Conservation (phyloP, 2,113 vertebrate genomes). For the Gambusia affinis region DNA sequence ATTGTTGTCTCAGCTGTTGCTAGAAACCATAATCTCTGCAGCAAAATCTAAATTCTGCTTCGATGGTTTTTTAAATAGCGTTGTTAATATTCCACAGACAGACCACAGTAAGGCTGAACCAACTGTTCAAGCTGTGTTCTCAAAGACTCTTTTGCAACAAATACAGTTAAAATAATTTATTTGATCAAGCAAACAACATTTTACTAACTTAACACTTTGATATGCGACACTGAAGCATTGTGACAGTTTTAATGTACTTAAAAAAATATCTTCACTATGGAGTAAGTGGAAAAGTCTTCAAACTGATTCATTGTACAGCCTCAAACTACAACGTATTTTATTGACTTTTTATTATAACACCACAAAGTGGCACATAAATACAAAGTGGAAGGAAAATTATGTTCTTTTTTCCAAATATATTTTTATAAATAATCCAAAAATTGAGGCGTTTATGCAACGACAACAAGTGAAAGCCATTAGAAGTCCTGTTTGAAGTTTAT, state of each 20-base stretch:
- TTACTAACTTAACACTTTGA: neutral
- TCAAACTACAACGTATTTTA: too few relatives aligned
- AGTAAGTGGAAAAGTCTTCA: too few relatives aligned
- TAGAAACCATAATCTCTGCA: slow-evolving; percentile 14
- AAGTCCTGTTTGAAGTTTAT: too few relatives aligned
- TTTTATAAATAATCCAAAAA: too few relatives aligned
- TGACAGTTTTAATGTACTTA: too few relatives aligned
- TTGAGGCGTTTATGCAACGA: too few relatives aligned
- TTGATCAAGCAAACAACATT: neutral
- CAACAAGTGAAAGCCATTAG: too few relatives aligned
- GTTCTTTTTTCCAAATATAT: too few relatives aligned
- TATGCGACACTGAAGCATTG: neutral
- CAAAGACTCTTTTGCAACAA: neutral
- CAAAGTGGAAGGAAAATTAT: too few relatives aligned
- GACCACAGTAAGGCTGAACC: neutral
- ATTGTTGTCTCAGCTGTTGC: slow-evolving; percentile 1
- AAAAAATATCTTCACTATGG: too few relatives aligned
- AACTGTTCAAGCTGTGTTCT: neutral
- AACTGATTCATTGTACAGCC: too few relatives aligned
- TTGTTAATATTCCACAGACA: neutral
- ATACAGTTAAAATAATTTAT: neutral
- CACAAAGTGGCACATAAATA: neutral
- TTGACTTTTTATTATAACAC: neutral
- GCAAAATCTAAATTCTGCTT: slow-evolving; percentile 1
- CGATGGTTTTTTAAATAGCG: neutral